Base-by-base conservation (phyloP, 1,140 invertebrate species). In the Dendroctonus valens region DNA sequence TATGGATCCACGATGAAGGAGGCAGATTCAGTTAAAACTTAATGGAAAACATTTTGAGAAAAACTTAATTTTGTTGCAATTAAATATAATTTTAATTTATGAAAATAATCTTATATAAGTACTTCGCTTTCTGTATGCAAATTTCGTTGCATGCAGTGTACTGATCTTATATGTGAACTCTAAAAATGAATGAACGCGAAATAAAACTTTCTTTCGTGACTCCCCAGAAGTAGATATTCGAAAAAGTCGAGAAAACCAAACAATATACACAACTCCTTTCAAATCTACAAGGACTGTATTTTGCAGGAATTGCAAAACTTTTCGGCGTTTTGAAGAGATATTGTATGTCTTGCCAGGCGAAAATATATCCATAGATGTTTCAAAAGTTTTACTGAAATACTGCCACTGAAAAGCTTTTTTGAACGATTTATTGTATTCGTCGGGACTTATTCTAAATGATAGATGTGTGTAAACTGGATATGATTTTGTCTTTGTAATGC, bases 291-390 rank as follows among this genome's bases (percentile, higher is more conserved):
- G 51, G 63, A 65, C 63, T 59, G 58, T 65, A 65, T 65, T 65
- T 65, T 41, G 26, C 42, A 9, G 40, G 61, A 65, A 58, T 65
- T 40, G 53, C 15, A 37, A 58, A 65, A 65, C 53, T 65, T 65
- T 65, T 63, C 61, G 61, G 51, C 61, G 15, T 54, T 51, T 63
- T 65, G 53, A 52, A 65, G 63, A 58, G 54, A 58, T 65, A 65
- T 65, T 65, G 63, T 65, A 14, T 63, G 39, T 65, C 63, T 58
- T 65, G 42, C 55, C 63, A 11, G 42, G 55, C 53, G 48, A 65
- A 65, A 58, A 65, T 65, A 65, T 65, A 65, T 59, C 63, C 52
- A 58, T 65, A 54, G 63, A 65, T 65, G 58, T 65, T 57, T 65
- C 54, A 65, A 54, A 58, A 65, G 53, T 65, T 65, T 65, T 11